Percentiles rank a stretch among this genome's conserved stretches.
Evolutionary conservation across 2,113 vertebrate genomes (phyloP).

Genomic region (Mohoua ochrocephala): DNA sequence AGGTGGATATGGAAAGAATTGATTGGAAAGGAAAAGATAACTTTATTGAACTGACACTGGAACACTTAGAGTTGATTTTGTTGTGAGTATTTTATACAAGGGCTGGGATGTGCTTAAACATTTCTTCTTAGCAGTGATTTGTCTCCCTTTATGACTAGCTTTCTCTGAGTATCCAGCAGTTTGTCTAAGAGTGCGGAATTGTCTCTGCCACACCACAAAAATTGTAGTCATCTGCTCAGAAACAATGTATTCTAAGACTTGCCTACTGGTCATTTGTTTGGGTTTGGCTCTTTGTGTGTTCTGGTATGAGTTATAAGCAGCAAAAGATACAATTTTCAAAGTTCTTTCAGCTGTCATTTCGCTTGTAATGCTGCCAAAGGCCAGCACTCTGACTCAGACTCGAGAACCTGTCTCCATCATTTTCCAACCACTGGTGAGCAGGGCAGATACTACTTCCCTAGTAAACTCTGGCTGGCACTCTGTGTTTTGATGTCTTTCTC

Average conservation of each 20-base stretch:
- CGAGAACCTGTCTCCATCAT: not conserved
- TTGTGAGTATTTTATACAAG: not conserved
- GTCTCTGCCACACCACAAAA: not conserved
- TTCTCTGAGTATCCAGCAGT: not conserved
- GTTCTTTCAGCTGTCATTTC: not conserved
- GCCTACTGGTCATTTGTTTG: not conserved
- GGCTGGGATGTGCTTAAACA: not conserved
- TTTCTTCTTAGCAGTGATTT: not conserved
- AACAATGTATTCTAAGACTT: not conserved
- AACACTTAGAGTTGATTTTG: not conserved
- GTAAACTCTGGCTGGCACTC: not conserved
- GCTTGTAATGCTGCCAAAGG: not conserved
- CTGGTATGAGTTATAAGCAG: not conserved
- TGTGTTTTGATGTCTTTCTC: not conserved
- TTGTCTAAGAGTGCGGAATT: not conserved
- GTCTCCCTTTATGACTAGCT: not conserved
- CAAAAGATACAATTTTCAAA: not conserved
- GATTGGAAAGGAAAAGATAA: not conserved
- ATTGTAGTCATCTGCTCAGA: not conserved
- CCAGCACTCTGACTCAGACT: not conserved
- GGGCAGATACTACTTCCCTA: not conserved
- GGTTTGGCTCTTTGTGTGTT: not conserved
- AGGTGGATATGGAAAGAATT: not conserved
- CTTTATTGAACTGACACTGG: not conserved
- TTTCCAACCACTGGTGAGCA: not conserved